A percentile compares a stretch with the other conserved stretches of the same genome.
phyloP scores from a whole-genome alignment of 1,140 invertebrate species.

The Cataglyphis hispanica region DNA sequence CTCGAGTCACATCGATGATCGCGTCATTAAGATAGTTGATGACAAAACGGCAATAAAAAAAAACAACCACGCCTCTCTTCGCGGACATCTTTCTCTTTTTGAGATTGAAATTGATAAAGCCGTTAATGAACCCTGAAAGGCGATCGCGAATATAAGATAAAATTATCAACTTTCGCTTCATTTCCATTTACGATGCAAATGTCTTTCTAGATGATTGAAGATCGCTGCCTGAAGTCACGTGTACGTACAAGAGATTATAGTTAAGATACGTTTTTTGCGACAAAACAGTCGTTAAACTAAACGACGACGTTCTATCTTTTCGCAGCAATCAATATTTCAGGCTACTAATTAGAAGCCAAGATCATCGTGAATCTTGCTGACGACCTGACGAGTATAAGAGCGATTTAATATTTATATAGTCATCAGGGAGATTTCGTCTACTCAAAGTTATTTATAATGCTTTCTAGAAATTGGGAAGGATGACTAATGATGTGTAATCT shows the following conservation, averaged over 20 bases:
- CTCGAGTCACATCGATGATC: not conserved
- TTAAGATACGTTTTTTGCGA: slow-evolving; percentile 5
- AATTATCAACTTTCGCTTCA: slow-evolving; percentile 48
- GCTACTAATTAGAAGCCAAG: slow-evolving; percentile 53
- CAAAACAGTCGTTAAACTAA: slow-evolving; percentile 51
- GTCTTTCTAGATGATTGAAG: slow-evolving; percentile 25
- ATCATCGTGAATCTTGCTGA: not conserved
- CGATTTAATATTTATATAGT: not conserved
- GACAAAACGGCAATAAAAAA: not conserved
- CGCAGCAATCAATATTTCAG: not conserved
- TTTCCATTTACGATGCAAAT: slow-evolving; percentile 2
- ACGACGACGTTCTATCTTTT: slow-evolving; percentile 2
- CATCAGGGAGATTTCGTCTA: not conserved
- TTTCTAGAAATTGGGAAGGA: not conserved
- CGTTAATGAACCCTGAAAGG: slow-evolving; percentile 8
- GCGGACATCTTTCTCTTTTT: not conserved
- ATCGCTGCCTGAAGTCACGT: not conserved
- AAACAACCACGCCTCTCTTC: not conserved
- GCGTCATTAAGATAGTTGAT: not conserved
- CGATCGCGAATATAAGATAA: not conserved
- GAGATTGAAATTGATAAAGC: not conserved
- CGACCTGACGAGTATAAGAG: not conserved
- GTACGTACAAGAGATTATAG: slow-evolving; percentile 34
- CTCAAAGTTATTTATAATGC: not conserved
- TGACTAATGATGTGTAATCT: not conserved